Conservation (phyloP, 2,888 invertebrate genomes). For the Ophion costatus region DNA sequence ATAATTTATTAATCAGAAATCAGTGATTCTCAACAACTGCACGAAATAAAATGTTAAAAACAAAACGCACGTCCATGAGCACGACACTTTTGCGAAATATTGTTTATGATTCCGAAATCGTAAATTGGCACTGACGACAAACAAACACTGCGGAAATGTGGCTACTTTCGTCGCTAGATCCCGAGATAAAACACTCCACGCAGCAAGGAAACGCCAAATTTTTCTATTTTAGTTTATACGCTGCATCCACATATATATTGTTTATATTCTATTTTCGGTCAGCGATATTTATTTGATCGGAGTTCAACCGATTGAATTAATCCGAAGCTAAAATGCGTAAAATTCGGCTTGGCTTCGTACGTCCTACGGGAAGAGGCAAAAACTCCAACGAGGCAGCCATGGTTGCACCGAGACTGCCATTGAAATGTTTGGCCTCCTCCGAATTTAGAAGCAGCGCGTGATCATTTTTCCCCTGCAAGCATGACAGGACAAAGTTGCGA, state of each 20-base stretch:
- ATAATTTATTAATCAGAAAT: neutral
- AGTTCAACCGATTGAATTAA: neutral
- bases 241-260: neutral
- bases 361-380: conserved; percentile 39
- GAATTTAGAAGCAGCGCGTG: conserved; percentile 25
- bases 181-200: conserved; percentile 2
- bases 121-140: conserved; percentile 15
- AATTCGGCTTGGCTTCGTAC: conserved; percentile 31
- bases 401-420: conserved; percentile 47
- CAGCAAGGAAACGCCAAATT: neutral
- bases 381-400: conserved; percentile 53
- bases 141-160: conserved; percentile 5
- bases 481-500: conserved; percentile 9
- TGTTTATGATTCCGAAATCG: conserved; percentile 8
- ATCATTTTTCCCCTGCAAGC: conserved; percentile 34
- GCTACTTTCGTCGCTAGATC: conserved; percentile 6
- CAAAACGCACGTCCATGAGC: neutral
- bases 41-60: neutral
- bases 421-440: conserved; percentile 12
- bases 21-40: neutral
- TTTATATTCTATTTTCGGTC: neutral
- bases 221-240: neutral
- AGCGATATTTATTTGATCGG: neutral
- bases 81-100: conserved; percentile 6
- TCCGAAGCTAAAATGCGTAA: neutral